phyloP scores from a whole-genome alignment of 30 jellyfish, hydroid and myxozoan genomes.

The Pelagia noctiluca region DNA sequence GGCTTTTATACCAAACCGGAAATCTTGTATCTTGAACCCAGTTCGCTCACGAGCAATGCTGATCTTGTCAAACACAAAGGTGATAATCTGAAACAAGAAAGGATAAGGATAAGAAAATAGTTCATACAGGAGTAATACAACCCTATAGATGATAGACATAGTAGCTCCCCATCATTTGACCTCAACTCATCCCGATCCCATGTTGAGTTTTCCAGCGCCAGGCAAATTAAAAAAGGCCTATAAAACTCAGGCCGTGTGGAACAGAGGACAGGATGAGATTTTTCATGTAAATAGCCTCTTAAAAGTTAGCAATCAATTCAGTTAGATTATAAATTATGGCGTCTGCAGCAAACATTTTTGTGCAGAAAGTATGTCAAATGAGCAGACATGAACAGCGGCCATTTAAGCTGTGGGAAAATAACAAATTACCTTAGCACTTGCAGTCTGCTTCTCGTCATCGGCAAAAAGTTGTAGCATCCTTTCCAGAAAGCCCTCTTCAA shows the following conservation, averaged over 20 bases:
- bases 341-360: too few species aligned
- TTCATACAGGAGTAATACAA: background rate
- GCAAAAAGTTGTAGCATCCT: background rate
- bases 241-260: too few species aligned
- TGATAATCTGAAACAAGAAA: constrained; percentile 13
- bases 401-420: too few species aligned
- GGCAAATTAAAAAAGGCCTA: too few species aligned
- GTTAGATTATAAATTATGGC: too few species aligned
- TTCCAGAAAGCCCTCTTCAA: background rate
- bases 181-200: too few species aligned
- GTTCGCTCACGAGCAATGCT: constrained; percentile 23
- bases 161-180: background rate
- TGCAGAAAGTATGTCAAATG: too few species aligned
- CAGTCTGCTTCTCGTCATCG: background rate
- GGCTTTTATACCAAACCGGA: constrained; percentile 25
- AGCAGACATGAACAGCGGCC: too few species aligned
- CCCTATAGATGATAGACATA: background rate
- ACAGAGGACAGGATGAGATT: too few species aligned
- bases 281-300: too few species aligned
- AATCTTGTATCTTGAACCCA: constrained; percentile 14
- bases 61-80: constrained; percentile 19
- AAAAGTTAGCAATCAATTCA: too few species aligned
- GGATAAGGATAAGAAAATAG: background rate
- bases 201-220: too few species aligned
- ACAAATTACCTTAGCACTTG: background rate